A percentile compares a stretch with the other conserved stretches of the same genome.
phyloP scores from a whole-genome alignment of 1,140 invertebrate genomes.

The Pseudomyrmex concolor region DNA sequence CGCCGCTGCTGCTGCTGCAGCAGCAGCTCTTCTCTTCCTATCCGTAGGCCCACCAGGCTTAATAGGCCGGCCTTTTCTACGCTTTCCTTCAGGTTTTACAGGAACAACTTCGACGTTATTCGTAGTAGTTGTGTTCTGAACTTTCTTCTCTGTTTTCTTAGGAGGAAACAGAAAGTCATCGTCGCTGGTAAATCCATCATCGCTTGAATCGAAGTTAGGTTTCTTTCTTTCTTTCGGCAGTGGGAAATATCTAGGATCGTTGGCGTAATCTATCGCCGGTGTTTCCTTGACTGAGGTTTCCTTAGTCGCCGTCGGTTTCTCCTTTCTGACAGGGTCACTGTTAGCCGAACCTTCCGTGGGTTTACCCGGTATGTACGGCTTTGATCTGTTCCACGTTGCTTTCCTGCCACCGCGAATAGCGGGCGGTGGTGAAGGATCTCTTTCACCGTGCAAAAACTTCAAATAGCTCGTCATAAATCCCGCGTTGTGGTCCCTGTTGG shows the following conservation, averaged over 20 bases:
- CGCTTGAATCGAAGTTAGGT: constrained; percentile 88
- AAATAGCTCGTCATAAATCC: constrained; percentile 94
- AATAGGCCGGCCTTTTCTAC: constrained; percentile 82
- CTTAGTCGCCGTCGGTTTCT: constrained; percentile 66
- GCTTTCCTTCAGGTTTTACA: constrained; percentile 75
- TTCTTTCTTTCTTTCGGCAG: constrained; percentile 89
- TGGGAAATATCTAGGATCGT: constrained; percentile 91
- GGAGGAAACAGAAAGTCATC: constrained; percentile 87
- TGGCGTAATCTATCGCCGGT: constrained; percentile 82
- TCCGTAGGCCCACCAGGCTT: constrained; percentile 84
- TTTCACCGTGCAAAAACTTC: constrained; percentile 93
- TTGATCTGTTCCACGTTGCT: constrained; percentile 87
- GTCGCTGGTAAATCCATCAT: constrained; percentile 88
- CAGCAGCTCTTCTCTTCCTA: constrained; percentile 85
- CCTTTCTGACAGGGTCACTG: constrained; percentile 64
- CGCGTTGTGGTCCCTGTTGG: constrained; percentile 88
- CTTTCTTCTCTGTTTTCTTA: constrained; percentile 80
- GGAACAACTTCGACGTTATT: constrained; percentile 74
- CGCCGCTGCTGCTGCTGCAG: constrained; percentile 83
- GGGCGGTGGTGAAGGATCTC: constrained; percentile 91
- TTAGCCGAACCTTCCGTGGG: constrained; percentile 66
- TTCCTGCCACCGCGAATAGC: constrained; percentile 88
- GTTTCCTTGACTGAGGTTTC: constrained; percentile 73
- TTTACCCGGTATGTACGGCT: constrained; percentile 78
- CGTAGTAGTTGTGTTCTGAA: constrained; percentile 76